Evolutionary conservation across 1,140 invertebrate genomes (phyloP).

Genomic region (Melipona quadrifasciata): DNA sequence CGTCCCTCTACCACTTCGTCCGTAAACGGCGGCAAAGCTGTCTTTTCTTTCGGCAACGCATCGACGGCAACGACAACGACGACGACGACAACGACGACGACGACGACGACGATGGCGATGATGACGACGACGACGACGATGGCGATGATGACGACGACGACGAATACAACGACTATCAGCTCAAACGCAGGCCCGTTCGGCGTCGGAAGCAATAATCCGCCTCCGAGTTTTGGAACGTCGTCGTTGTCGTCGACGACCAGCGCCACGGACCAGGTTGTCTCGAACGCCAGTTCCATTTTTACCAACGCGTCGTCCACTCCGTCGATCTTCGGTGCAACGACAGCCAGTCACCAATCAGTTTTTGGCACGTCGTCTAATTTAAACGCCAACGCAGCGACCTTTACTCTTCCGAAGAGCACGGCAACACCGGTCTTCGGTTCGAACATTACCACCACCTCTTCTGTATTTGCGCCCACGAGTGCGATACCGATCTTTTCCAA

Average conservation of each 20-base stretch:
- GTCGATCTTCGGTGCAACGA: constrained; percentile 53
- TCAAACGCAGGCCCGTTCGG: not conserved
- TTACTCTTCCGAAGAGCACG: constrained; percentile 26
- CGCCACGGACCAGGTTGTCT: constrained; percentile 23
- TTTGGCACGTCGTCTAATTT: constrained; percentile 25
- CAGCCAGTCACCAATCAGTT: constrained; percentile 21
- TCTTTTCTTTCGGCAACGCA: constrained; percentile 51
- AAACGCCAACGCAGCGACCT: not conserved
- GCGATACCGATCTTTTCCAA: not conserved
- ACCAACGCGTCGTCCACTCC: constrained; percentile 4
- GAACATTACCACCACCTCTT: not conserved
- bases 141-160: not conserved
- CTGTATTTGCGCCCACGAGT: not conserved
- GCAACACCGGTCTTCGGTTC: constrained; percentile 35
- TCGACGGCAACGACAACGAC: not conserved
- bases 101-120: no score
- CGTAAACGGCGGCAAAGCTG: constrained; percentile 35
- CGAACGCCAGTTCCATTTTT: constrained; percentile 49
- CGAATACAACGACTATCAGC: not conserved
- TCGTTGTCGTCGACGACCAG: not conserved
- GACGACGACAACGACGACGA: no score
- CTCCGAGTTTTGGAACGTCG: constrained; percentile 21
- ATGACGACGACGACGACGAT: no score
- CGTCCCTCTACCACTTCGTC: not conserved
- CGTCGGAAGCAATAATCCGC: not conserved